A percentile compares a stretch with the other conserved stretches of the same genome.
These are phyloP conservation scores for Gandaritis pyraliata DNA, from an alignment of 2,888 invertebrate genomes.

Conservation along the genomic window DNA sequence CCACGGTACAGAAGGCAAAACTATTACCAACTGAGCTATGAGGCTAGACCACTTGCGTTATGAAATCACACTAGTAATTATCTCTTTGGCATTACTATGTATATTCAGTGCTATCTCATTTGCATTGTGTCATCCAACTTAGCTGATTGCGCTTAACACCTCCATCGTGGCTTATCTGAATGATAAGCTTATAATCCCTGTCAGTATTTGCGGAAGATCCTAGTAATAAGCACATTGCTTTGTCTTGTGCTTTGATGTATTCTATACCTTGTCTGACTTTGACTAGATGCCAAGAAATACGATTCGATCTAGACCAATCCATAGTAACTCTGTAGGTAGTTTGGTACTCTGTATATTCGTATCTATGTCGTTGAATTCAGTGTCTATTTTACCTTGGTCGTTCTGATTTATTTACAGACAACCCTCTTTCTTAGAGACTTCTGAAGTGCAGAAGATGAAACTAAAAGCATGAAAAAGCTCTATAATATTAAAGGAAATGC, in stretches of 20 bases:
- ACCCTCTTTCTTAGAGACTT: background rate
- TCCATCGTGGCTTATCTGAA: slow-evolving; percentile 9
- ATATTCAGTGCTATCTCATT: slow-evolving; percentile 7
- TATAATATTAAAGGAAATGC: slow-evolving; percentile 7
- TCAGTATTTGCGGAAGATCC: slow-evolving; percentile 3
- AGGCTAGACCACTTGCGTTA: too few relatives aligned
- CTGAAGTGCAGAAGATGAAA: slow-evolving; percentile 5
- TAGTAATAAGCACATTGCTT: background rate
- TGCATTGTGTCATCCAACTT: slow-evolving; percentile 19
- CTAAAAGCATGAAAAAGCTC: slow-evolving; percentile 6
- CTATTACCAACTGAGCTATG: too few relatives aligned
- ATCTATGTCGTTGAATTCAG: background rate
- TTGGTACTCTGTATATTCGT: too few relatives aligned
- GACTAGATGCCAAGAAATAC: too few relatives aligned
- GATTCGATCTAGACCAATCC: too few relatives aligned
- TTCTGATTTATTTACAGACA: background rate
- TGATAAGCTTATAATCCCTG: slow-evolving; percentile 10
- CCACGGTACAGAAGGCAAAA: too few relatives aligned
- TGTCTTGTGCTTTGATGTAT: background rate
- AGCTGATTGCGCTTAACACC: slow-evolving; percentile 16
- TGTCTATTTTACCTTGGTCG: background rate
- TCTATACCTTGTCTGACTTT: too few relatives aligned
- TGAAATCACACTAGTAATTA: slow-evolving; percentile 27
- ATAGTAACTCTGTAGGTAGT: too few relatives aligned
- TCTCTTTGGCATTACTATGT: background rate